Conservation (phyloP, 37 sponge, comb jelly and placozoan genomes). For the Diacarnus erythraeanus region DNA sequence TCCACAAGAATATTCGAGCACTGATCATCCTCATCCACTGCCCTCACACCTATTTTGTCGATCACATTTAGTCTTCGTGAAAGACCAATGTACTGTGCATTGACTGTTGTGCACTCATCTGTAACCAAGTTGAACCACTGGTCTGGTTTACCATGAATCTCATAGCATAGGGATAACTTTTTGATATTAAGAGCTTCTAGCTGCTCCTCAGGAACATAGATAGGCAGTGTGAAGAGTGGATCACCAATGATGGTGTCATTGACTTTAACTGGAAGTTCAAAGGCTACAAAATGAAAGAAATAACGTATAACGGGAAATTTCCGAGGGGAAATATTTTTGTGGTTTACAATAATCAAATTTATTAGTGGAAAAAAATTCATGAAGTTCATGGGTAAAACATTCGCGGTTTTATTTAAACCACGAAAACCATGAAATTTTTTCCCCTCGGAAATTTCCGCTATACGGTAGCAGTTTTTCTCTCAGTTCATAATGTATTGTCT, state of each 20-base stretch:
- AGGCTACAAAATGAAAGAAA: too few species aligned
- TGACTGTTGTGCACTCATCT: conserved; percentile 42
- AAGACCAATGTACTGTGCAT: conserved; percentile 25
- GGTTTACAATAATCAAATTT: too few species aligned
- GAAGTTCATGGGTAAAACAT: too few species aligned
- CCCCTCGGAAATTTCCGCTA: too few species aligned
- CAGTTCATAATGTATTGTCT: too few species aligned
- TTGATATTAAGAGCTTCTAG: background rate
- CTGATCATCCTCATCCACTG: conserved; percentile 30
- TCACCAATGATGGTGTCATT: conserved; percentile 59
- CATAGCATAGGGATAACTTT: conserved; percentile 39
- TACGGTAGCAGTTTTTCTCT: too few species aligned
- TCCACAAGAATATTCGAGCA: conserved; percentile 41
- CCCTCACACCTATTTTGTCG: conserved; percentile 36
- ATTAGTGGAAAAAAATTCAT: too few species aligned
- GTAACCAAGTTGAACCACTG: conserved; percentile 42
- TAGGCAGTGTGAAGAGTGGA: conserved; percentile 43
- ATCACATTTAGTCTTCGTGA: conserved; percentile 39
- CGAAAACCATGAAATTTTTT: too few species aligned
- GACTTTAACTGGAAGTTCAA: too few species aligned
- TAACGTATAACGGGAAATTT: too few species aligned
- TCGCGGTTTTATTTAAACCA: too few species aligned
- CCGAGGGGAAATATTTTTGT: too few species aligned
- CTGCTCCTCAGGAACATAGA: conserved; percentile 5
- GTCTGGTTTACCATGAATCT: conserved; percentile 24